phyloP scores from a whole-genome alignment of 2,113 vertebrate species.

The Macrotus californicus region DNA sequence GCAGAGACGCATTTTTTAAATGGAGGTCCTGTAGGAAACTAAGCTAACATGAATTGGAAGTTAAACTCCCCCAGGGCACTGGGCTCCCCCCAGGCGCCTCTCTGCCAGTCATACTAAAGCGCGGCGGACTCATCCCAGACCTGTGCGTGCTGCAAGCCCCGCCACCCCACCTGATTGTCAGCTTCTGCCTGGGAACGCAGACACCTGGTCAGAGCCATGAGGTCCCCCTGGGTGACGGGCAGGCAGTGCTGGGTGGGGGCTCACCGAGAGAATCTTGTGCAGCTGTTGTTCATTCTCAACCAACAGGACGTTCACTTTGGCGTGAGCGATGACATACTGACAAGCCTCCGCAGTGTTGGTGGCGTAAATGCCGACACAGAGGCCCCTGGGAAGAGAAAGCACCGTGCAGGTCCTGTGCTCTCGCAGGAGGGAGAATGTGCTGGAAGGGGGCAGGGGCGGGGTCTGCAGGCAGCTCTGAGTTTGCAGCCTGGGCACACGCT shows the following conservation, averaged over 20 bases:
- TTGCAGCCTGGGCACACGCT: not conserved
- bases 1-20: not conserved
- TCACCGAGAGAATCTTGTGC: conserved; percentile 93
- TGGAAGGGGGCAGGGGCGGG: not conserved
- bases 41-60: not conserved
- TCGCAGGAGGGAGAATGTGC: not conserved
- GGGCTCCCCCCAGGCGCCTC: not conserved
- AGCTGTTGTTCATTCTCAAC: conserved; percentile 93
- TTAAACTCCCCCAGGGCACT: not conserved
- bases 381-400: conserved; percentile 80
- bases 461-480: not conserved
- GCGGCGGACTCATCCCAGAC: not conserved
- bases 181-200: not conserved
- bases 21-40: not conserved
- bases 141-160: too few species aligned
- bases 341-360: conserved; percentile 93
- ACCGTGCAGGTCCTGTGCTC: accelerated
- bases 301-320: conserved; percentile 86
- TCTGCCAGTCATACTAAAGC: not conserved
- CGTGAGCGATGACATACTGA: conserved; percentile 86
- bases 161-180: too few species aligned
- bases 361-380: conserved; percentile 94
- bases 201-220: not conserved
- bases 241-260: not conserved
- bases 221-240: not conserved